Evolutionary conservation across 1,140 invertebrate genomes (phyloP).

Genomic region (Drosophila subpulchrella): DNA sequence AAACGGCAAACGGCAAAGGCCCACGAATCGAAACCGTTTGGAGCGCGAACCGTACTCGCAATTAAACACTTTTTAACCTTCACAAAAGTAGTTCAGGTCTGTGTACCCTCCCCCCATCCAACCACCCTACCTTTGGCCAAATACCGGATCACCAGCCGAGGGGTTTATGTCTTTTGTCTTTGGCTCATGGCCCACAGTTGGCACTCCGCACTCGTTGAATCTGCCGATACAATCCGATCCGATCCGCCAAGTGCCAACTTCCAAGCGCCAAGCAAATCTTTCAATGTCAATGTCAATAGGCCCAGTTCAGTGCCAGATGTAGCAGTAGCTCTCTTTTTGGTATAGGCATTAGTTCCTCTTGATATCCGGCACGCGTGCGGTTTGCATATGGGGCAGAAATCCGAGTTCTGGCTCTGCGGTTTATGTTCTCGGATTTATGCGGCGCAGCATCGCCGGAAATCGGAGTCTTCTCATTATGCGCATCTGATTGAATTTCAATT

Average conservation of each 20-base stretch:
- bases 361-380: conserved; percentile 30
- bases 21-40: conserved; percentile 50
- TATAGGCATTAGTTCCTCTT: conserved; percentile 17
- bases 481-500: conserved; percentile 48
- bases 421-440: conserved; percentile 52
- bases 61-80: conserved; percentile 63
- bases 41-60: conserved; percentile 43
- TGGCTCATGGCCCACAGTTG: conserved; percentile 37
- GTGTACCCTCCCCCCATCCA: conserved; percentile 23
- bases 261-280: conserved; percentile 57
- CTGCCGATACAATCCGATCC: conserved; percentile 39
- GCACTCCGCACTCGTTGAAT: conserved; percentile 39
- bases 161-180: conserved; percentile 48
- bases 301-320: conserved; percentile 23
- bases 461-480: conserved; percentile 49
- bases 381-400: conserved; percentile 49
- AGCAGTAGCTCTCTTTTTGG: conserved; percentile 2
- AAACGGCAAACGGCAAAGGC: conserved; percentile 36
- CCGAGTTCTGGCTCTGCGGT: conserved; percentile 49
- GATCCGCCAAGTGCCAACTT: not conserved
- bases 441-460: conserved; percentile 61
- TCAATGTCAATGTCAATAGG: conserved; percentile 80
- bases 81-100: conserved; percentile 60
- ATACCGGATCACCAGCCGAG: conserved; percentile 51
- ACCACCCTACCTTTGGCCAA: conserved; percentile 31